Base-by-base conservation (phyloP, 2,797 vertebrate genomes). In the Macropodus opercularis region DNA sequence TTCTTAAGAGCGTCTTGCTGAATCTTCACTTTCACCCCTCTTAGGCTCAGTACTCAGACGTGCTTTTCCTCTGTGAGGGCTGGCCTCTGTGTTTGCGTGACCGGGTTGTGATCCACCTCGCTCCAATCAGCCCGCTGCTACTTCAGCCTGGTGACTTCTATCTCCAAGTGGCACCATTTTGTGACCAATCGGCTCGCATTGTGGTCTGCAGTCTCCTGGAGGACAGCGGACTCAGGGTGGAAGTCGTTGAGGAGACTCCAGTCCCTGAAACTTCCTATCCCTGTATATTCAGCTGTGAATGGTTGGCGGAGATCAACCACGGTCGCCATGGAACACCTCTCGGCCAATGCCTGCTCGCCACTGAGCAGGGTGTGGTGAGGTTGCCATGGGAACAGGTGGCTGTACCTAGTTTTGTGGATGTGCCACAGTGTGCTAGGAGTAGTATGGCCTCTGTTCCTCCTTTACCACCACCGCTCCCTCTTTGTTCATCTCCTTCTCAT, bases 1-100 rank as follows among this genome's bases (percentile, higher is more conserved):
- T 14, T 8, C 0, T 8, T 0, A 40, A 51, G 6, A 50, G 27
- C 10, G 26, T 55, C 12, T 34, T 48, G 12, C 14, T 44, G 0
- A 3, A 32, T 3, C 6, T 54, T 71, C 8, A 36, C 10, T 7
- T 57, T 71, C 3, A 69, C 24, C 34, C 14, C 19, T 31, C 46
- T 22, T 78, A 98, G 96, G 94, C 92, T 49, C 90, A 90, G 36
- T 95, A 94, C 75, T 79, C 90, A 41, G 89, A 92, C 77, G 72
- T 87, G 40, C 82, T 95, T 52, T 96, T 96, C 84, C 81, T 90
- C 67, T 94, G 92, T 2, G 92, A 94, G 13, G 96, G 96, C 80
- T 97, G 96, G 96, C 96, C 95, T 0, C 81, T 98, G 63, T 97
- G 96, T 69, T 91, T 96, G 44, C 86, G 72, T 0, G 92, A 94